Base-by-base conservation (phyloP, 2,113 vertebrate genomes). In the Macrotis lagotis region DNA sequence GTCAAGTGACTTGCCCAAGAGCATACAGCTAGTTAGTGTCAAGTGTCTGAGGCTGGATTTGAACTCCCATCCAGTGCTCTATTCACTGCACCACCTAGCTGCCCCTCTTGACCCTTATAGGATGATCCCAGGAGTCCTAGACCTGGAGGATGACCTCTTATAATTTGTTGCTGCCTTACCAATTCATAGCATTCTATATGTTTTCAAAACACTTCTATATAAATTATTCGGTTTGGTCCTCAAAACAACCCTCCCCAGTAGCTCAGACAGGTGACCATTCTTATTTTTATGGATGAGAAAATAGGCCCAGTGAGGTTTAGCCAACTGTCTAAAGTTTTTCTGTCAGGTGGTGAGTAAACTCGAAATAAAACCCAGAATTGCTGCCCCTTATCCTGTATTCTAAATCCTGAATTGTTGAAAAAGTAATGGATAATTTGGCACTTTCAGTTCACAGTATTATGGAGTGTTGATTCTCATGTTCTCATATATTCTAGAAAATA, bases 141-240 rank as follows among this genome's bases (percentile, higher is more conserved):
- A 74, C 37, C n/a, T 74, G 37, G n/a, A 6, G 28, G 48, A 16
- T 37, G 2, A 11, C 28, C 90, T 90, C 47, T 28, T 19, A 44
- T 2, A 44, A 0, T 66, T 25, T 52, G 83, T 89, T 55, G 49
- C 16, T 89, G 2, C 51, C n/a, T 0, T 44, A 66, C 37, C 24
- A 12, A 52, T 50, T 48, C 88, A 52, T 48, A 2, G 3, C 47
- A 47, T 10, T 25, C 59, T 92, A 59, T 52, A 14, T 5, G 14
- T 90, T 92, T 50, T 92, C 90, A 52, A 26, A 92, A 94, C 25
- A 0, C 53, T 91, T 92, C 50, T 88, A 49, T 89, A 89, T 90
- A 24, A 24, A 0, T 74, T 37, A 25, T 24, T 93, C 83, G 50
- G 0, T 49, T 25, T 95, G 92, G 50, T 93, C 91, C 0, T 91